Evolutionary conservation across 1,140 invertebrate species (phyloP), one percentile per base, ranked within the genome.

Genomic region (Tetramorium parvispinum): DNA sequence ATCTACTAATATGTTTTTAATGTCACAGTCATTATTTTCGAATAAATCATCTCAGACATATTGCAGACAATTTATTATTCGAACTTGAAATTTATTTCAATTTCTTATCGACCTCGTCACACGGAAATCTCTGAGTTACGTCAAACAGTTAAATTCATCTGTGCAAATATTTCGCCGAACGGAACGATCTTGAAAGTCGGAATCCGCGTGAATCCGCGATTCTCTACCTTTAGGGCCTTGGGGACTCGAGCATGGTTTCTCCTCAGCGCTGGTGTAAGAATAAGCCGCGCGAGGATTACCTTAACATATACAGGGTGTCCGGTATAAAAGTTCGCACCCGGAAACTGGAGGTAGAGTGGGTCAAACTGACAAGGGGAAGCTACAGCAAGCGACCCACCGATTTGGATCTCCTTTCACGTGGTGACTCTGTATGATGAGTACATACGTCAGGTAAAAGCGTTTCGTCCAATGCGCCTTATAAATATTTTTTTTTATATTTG

Each of bases 221-320:
- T 21, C 13, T 40, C 59, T 16, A 68, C n/a, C 11, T 79, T 79
- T 24, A 43, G 51, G 40, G 43, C 82, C 57, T 85, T 76, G 79
- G 13, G 10, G 27, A 79, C 1, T 16, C 13, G 43, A 18, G 13
- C 37, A 16, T 10, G 21, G 4, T 55, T 51, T 66, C 51, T 16
- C 27, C 46, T 2, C n/a, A 13, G 3, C 53, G 21, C 65, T 8
- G 70, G 57, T 89, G 32, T 86, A 46, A 61, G 53, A 51, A 77
- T 81, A 53, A 78, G 73, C 40, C 43, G 27, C 43, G 40, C 53
- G 55, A 53, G 11, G 63, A 0, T 89, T 13, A n/a, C 87, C 88
- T 89, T 89, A 71, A 55, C 73, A 89, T 55, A n/a, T n/a, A n/a
- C n/a, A n/a, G n/a, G n/a, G n/a, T n/a, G n/a, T n/a, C n/a, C n/a